A percentile compares a stretch with the other conserved stretches of the same genome.
These are phyloP conservation scores for Cylas formicarius DNA, from an alignment of 1,140 invertebrate genomes.

Conservation along the genomic window DNA sequence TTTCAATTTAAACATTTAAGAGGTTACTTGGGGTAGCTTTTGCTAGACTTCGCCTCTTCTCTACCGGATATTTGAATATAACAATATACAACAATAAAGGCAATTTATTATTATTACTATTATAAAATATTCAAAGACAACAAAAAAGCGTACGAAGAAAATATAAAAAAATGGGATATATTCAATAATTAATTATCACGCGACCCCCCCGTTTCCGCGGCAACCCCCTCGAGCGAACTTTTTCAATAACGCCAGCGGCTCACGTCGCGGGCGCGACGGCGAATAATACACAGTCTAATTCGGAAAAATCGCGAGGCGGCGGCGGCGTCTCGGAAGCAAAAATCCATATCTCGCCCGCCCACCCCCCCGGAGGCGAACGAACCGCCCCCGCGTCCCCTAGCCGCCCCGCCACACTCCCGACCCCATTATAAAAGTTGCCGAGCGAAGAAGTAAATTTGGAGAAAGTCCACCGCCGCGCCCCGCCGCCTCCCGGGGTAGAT, in stretches of 20 bases:
- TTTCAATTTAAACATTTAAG: too few relatives aligned
- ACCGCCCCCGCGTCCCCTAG: conserved; percentile 2
- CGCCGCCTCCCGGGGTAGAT: conserved; percentile 17
- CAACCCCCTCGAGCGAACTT: conserved; percentile 14
- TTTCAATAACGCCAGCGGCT: conserved; percentile 24
- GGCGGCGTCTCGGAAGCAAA: conserved; percentile 37
- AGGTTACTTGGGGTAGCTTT: too few relatives aligned
- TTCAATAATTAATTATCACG: too few relatives aligned
- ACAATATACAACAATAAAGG: too few relatives aligned
- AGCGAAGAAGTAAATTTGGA: conserved; percentile 45
- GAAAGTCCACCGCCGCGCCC: conserved; percentile 39
- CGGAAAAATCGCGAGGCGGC: conserved; percentile 37
- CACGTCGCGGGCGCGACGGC: conserved; percentile 10
- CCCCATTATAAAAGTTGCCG: conserved; percentile 42
- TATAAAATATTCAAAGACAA: too few relatives aligned
- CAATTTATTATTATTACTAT: too few relatives aligned
- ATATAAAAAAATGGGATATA: too few relatives aligned
- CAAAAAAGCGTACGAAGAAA: too few relatives aligned
- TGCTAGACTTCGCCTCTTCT: too few relatives aligned
- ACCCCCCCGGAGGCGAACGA: conserved; percentile 6
- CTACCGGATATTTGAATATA: too few relatives aligned
- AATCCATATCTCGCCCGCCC: conserved; percentile 41
- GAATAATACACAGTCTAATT: conserved; percentile 41
- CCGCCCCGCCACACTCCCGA: conserved; percentile 14
- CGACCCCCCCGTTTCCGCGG: conserved; percentile 3